Conservation (phyloP, 2,888 invertebrate species). For the Napeogenes sylphis region DNA sequence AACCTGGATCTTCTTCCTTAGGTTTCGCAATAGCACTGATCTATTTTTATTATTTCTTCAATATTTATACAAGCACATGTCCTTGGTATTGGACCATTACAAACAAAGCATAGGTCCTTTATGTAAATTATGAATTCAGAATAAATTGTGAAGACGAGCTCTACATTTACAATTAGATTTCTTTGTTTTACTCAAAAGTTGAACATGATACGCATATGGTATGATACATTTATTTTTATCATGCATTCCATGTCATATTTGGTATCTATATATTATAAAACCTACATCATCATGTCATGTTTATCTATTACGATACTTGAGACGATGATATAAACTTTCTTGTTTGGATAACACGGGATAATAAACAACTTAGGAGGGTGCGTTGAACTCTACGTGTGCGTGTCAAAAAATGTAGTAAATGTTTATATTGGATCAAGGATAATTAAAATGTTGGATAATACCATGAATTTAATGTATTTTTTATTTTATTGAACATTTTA, state of each 20-base stretch:
- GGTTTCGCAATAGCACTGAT: constrained; percentile 39
- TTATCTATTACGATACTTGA: constrained; percentile 7
- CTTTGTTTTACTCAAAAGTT: constrained; percentile 59
- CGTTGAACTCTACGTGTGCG: constrained; percentile 9
- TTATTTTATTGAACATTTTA: too few species aligned
- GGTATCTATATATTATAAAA: background rate
- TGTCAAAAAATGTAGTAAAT: background rate
- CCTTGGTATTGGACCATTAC: constrained; percentile 70
- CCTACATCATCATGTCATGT: background rate
- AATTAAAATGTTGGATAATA: too few species aligned
- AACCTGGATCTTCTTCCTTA: constrained; percentile 28
- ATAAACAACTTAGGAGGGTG: constrained; percentile 11
- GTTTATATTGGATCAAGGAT: too few species aligned
- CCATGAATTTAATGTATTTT: too few species aligned
- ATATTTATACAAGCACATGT: constrained; percentile 62
- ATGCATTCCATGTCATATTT: constrained; percentile 11
- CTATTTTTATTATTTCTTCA: constrained; percentile 46
- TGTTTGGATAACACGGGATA: constrained; percentile 3
- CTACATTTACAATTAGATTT: constrained; percentile 62
- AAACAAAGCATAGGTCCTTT: constrained; percentile 61
- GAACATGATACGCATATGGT: constrained; percentile 42
- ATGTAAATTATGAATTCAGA: constrained; percentile 67
- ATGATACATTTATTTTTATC: constrained; percentile 23
- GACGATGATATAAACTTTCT: constrained; percentile 9
- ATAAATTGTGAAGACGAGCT: constrained; percentile 57